Evolutionary conservation across 2,888 invertebrate genomes (phyloP).

Genomic region (Drosophila subsilvestris): DNA sequence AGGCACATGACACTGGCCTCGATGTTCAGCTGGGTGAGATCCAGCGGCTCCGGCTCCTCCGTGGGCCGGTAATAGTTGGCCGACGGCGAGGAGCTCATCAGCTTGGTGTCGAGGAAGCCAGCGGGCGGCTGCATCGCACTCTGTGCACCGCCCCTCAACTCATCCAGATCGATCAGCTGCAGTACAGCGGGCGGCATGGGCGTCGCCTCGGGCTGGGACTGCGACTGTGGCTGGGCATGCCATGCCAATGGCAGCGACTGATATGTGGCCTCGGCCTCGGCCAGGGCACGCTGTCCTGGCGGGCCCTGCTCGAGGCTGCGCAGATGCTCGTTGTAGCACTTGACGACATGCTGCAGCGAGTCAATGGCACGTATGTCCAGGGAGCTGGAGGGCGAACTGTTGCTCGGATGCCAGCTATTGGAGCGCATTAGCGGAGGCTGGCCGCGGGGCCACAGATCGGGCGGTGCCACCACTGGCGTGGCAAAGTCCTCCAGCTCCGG

Average conservation of each 20-base stretch:
- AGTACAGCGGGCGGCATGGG: constrained; percentile 17
- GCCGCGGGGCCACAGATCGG: constrained; percentile 87
- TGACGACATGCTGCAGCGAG: constrained; percentile 81
- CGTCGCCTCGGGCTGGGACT: background rate
- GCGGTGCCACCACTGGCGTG: constrained; percentile 88
- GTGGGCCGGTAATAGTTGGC: constrained; percentile 92
- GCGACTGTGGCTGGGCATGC: constrained; percentile 26
- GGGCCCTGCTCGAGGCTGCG: constrained; percentile 52
- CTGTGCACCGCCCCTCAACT: constrained; percentile 35
- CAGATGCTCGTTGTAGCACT: constrained; percentile 81
- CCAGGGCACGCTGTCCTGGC: constrained; percentile 2
- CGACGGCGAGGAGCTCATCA: constrained; percentile 85
- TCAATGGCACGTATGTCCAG: constrained; percentile 83
- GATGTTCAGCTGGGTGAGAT: constrained; percentile 92
- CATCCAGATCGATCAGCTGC: constrained; percentile 65
- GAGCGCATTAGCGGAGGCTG: constrained; percentile 71
- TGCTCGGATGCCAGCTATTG: constrained; percentile 80
- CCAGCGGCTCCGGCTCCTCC: constrained; percentile 93
- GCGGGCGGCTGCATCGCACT: constrained; percentile 59
- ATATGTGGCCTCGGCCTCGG: constrained; percentile 55
- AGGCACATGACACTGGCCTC: constrained; percentile 95
- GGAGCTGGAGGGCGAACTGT: constrained; percentile 72
- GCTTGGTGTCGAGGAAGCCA: constrained; percentile 85
- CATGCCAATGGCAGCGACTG: constrained; percentile 79
- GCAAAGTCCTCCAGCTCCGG: constrained; percentile 90